phyloP scores from a whole-genome alignment of 1,140 invertebrate genomes.

The Danaus plexippus region DNA sequence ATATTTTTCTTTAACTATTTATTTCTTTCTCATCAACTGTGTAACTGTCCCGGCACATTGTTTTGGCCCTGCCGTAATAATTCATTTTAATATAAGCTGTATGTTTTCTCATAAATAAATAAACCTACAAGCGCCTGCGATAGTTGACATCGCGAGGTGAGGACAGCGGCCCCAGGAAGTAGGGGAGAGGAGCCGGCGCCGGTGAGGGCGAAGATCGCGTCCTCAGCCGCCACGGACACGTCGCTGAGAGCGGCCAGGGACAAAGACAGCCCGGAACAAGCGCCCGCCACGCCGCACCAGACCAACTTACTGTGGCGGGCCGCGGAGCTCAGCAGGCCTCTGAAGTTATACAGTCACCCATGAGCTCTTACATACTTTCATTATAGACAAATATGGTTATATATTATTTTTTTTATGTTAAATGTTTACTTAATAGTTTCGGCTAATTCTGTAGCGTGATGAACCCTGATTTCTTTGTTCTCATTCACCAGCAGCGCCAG shows the following conservation, averaged over 20 bases:
- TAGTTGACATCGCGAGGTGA: slow-evolving; percentile 27
- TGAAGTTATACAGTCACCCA: slow-evolving; percentile 19
- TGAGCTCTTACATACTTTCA: too few relatives aligned
- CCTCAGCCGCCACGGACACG: slow-evolving; percentile 48
- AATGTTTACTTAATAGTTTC: slow-evolving; percentile 45
- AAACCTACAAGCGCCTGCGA: slow-evolving; percentile 36
- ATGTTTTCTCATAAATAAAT: too few relatives aligned
- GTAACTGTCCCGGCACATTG: too few relatives aligned
- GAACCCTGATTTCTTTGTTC: slow-evolving; percentile 36
- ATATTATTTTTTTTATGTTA: not conserved
- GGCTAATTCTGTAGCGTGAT: slow-evolving; percentile 43
- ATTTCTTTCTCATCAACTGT: too few relatives aligned
- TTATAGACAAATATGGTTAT: not conserved
- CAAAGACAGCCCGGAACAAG: slow-evolving; percentile 43
- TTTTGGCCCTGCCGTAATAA: too few relatives aligned
- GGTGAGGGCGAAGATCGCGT: slow-evolving; percentile 43
- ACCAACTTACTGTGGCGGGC: slow-evolving; percentile 46
- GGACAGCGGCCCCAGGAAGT: slow-evolving; percentile 31
- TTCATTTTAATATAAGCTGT: too few relatives aligned
- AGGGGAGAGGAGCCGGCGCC: slow-evolving; percentile 23
- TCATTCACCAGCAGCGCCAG: slow-evolving; percentile 41
- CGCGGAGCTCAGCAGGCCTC: slow-evolving; percentile 32
- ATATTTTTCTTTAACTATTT: too few relatives aligned
- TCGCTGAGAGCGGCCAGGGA: slow-evolving; percentile 53
- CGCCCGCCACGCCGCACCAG: slow-evolving; percentile 41